These are phyloP conservation scores for human (Homo sapiens) DNA, from an alignment of 2,113 vertebrate genomes.

Conservation along the genomic window DNA sequence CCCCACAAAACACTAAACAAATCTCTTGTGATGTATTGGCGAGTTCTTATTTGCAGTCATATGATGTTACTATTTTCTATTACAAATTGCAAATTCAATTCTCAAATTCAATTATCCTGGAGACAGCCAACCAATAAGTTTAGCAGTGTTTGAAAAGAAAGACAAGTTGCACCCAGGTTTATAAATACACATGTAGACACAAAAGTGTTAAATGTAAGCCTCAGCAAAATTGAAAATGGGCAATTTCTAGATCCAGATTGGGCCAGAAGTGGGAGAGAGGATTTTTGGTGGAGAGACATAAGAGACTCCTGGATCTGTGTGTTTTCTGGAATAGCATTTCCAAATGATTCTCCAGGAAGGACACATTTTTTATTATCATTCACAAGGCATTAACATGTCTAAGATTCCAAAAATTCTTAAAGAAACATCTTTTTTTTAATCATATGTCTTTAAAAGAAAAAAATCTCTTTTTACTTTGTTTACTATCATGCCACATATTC, in stretches of 20 bases:
- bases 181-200: neutral
- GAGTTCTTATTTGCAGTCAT: slow-evolving; percentile 34
- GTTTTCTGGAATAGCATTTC: neutral
- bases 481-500: neutral
- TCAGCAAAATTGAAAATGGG: neutral
- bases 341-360: neutral
- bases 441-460: too few species aligned
- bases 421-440: neutral
- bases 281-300: neutral
- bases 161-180: neutral
- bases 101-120: slow-evolving; percentile 51
- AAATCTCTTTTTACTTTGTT: neutral
- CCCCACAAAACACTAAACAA: neutral
- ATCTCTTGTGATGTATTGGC: neutral
- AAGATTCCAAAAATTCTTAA: neutral
- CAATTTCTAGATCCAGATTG: neutral
- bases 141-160: neutral
- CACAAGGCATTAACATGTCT: neutral
- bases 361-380: neutral
- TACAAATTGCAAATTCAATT: slow-evolving; percentile 57
- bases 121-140: slow-evolving; percentile 25
- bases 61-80: slow-evolving; percentile 44
- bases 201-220: neutral
- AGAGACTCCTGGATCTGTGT: neutral
- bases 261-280: neutral